Conservation (phyloP, 1,140 invertebrate genomes). For the fruit fly (Drosophila melanogaster) region Release_6_plus_ISO1_MT NT_033777.3:15657001-15657500, state of each 20-base stretch:
- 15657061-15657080: constrained; percentile 12
- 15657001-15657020: constrained; percentile 44
- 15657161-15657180: neutral
- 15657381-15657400: constrained; percentile 40
- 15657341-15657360: constrained; percentile 20
- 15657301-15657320: constrained; percentile 25
- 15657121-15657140: no score
- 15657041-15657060: constrained; percentile 11
- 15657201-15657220: no score
- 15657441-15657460: constrained; percentile 63
- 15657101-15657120: neutral
- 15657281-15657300: constrained; percentile 2
- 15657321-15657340: constrained; percentile 28
- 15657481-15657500: constrained; percentile 6
- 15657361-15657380: neutral
- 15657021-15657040: constrained; percentile 13
- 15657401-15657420: neutral
- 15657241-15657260: neutral
- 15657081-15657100: neutral
- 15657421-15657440: constrained; percentile 36
- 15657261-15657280: neutral
- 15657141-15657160: neutral
- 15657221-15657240: no score
- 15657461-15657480: constrained; percentile 56
- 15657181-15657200: no score